Conservation (phyloP, 2,888 invertebrate genomes). For the Globia sparganii region DNA sequence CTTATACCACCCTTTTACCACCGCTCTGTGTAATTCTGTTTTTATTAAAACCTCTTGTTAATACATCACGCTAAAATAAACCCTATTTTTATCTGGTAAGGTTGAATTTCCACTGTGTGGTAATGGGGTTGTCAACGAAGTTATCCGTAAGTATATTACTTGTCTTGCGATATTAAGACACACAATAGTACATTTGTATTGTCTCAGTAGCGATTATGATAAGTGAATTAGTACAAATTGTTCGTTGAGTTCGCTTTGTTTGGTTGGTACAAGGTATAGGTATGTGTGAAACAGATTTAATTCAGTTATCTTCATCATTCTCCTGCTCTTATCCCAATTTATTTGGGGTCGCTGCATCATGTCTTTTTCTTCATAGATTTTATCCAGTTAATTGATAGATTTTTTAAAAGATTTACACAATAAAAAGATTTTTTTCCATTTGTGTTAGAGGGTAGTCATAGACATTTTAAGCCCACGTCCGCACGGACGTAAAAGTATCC, state of each 20-base stretch:
- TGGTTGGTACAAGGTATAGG: too few relatives aligned
- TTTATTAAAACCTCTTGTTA: slow-evolving; percentile 60
- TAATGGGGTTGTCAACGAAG: slow-evolving; percentile 29
- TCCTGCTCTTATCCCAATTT: neutral
- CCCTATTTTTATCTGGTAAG: rapidly evolving
- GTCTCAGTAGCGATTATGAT: slow-evolving; percentile 27
- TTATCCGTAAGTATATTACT: slow-evolving; percentile 45
- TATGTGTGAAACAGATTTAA: neutral
- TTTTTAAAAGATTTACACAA: too few relatives aligned
- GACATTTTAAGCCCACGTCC: too few relatives aligned
- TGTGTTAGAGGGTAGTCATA: too few relatives aligned
- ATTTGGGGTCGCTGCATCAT: neutral
- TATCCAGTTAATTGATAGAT: neutral
- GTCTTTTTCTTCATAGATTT: neutral
- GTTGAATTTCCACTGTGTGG: slow-evolving; percentile 13
- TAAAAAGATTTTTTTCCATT: too few relatives aligned
- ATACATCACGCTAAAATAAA: neutral
- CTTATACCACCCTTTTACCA: slow-evolving; percentile 43
- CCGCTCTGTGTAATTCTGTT: slow-evolving; percentile 55
- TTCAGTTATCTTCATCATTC: neutral
- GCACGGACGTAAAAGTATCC: too few relatives aligned
- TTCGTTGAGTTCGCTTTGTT: slow-evolving; percentile 15
- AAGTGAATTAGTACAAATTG: slow-evolving; percentile 40
- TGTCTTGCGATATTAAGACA: slow-evolving; percentile 48
- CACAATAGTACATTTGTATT: slow-evolving; percentile 35